Evolutionary conservation across 2,797 vertebrate genomes (phyloP), one percentile per base, ranked within the genome.

Genomic region (Peromyscus aztecus): DNA sequence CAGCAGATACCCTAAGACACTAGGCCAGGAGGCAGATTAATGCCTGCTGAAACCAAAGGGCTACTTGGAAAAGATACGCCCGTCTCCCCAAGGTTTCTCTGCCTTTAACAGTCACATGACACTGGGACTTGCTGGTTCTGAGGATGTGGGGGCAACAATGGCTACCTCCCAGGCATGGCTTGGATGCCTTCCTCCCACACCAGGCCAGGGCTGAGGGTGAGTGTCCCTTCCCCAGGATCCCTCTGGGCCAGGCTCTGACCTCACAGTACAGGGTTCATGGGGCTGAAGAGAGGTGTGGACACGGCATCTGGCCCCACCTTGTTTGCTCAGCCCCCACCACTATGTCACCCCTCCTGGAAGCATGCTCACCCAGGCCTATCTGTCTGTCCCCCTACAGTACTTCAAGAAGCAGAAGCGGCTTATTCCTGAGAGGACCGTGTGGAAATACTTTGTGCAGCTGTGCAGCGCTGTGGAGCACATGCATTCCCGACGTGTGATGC

Each of bases 381-480:
- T 80, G 94, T 98, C 73, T 94, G 49, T 67, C 43, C 57, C 27
- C 97, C 96, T 94, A 0, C 98, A 99, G 99, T 99, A 99, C 98
- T 99, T 99, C 98, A 99, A 99, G 97, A 99, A 99, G 98, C 99
- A 99, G 98, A 99, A 99, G 98, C 98, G 99, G 96, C 98, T 99
- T 97, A 99, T 99, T 97, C 99, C 99, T 0, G 99, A 99, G 98
- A 98, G 99, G 97, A 99, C 99, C 0, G 99, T 99, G 97, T 99
- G 99, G 99, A 99, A 99, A 98, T 99, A 99, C 97, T 99, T 99
- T 57, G 99, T 99, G 98, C 99, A 99, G 98, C 98, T 99, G 89
- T 99, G 99, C 98, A 99, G 99, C 65, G 99, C 99, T 4, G 98
- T 99, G 94, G 99, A 99, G 96, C 99, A 99, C 98, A 99, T 99